Evolutionary conservation across 2,797 vertebrate species (phyloP), one percentile per base, ranked within the genome.

Genomic region (Oreochromis grahami): DNA sequence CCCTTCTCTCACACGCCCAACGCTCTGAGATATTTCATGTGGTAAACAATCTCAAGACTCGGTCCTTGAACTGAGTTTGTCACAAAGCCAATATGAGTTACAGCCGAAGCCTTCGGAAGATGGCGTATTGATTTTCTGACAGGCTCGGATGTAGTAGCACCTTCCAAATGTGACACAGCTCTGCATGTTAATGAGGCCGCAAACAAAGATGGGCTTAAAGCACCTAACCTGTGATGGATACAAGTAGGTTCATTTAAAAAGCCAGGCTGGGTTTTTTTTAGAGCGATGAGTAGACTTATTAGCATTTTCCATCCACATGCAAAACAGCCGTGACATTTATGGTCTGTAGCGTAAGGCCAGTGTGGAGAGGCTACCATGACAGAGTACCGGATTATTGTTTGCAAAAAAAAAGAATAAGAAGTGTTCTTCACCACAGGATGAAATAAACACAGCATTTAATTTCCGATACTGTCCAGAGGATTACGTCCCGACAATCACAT

Each of bases 81-180:
- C 88, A 87, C 88, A 85, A 86, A 91, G 85, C 82, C 55, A 7
- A 82, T 86, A 77, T 94, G 92, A 95, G 86, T 93, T 91, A 93
- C 79, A 38, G 89, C 82, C 7, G 32, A 88, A 88, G 86, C 90
- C 91, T 91, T 91, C 51, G 34, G 86, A 86, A 86, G 88, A 93
- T 92, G 83, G 89, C 0, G 86, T 92, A 94, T 95, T 89, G 93
- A 95, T 95, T 94, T 94, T 93, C 53, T 92, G 93, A 89, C 91
- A 91, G 76, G 26, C 50, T 43, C 85, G 89, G 91, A 93, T 90
- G 91, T 84, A 88, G 90, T 81, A 84, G 86, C 89, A 45, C 77
- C 90, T 79, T 58, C 85, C 2, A 24, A 84, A 87, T 86, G 82
- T 72, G 82, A 88, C 86, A 82, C 83, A 63, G 70, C 91, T 53